Evolutionary conservation across 2,113 vertebrate species (phyloP).

Genomic region (Melanerpes formicivorus): DNA sequence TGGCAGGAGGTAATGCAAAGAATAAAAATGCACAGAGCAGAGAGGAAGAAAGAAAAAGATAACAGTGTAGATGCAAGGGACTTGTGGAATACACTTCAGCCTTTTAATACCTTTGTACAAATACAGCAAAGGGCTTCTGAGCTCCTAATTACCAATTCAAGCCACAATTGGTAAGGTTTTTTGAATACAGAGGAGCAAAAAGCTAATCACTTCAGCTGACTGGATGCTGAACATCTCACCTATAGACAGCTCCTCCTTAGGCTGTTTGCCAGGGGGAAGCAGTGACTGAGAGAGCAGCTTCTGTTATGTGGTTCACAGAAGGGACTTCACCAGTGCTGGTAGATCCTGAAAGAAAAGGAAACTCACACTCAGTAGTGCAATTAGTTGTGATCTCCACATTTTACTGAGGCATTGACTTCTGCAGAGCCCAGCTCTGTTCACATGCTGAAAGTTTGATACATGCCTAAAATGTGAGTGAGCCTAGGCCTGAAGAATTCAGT

Average conservation of each 20-base stretch:
- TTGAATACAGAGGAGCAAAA: not conserved
- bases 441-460: not conserved
- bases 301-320: not conserved
- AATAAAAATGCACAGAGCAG: not conserved
- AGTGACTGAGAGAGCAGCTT: not conserved
- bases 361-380: not conserved
- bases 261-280: not conserved
- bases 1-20: not conserved
- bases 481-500: not conserved
- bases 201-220: not conserved
- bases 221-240: slow-evolving; percentile 23
- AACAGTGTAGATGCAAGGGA: not conserved
- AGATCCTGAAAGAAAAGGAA: slow-evolving; percentile 5
- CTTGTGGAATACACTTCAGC: not conserved
- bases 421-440: not conserved
- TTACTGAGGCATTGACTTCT: not conserved
- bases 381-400: not conserved
- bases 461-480: not conserved
- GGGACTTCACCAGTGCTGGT: not conserved
- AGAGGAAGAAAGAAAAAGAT: not conserved
- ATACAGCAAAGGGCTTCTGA: not conserved
- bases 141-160: not conserved
- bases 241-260: not conserved
- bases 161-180: not conserved
- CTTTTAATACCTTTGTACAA: not conserved